Evolutionary conservation across 2,888 invertebrate species (phyloP).

Genomic region (Eledone cirrhosa): DNA sequence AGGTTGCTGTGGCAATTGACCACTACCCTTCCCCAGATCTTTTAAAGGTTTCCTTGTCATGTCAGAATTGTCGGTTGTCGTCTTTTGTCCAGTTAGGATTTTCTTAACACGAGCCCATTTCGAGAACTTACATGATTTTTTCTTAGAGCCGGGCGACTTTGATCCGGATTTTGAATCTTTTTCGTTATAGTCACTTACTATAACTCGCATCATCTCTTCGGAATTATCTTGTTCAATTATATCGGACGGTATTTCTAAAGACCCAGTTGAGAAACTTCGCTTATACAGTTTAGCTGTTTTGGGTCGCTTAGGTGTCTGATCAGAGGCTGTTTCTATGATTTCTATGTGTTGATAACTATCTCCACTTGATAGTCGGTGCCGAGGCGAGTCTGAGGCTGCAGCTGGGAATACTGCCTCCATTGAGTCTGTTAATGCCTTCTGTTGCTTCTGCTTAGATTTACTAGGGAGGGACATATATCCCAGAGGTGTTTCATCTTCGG

Average conservation of each 20-base stretch:
- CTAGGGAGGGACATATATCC: constrained; percentile 41
- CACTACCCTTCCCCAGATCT: constrained; percentile 44
- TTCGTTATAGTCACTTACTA: constrained; percentile 29
- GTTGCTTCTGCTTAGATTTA: constrained; percentile 32
- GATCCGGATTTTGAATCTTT: constrained; percentile 32
- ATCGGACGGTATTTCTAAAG: constrained; percentile 56
- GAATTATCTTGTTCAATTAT: constrained; percentile 47
- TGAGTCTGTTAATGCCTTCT: constrained; percentile 22
- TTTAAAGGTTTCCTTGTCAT: constrained; percentile 50
- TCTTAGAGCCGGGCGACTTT: constrained; percentile 48
- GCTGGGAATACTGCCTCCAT: background rate
- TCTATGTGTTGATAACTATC: constrained; percentile 47
- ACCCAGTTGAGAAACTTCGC: constrained; percentile 60
- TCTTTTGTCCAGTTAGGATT: constrained; percentile 73
- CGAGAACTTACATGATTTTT: constrained; percentile 70
- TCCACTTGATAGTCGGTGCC: constrained; percentile 54
- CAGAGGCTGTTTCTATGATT: constrained; percentile 50
- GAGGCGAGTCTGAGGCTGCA: constrained; percentile 33
- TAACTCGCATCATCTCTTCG: constrained; percentile 36
- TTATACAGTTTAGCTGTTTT: constrained; percentile 46
- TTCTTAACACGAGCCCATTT: constrained; percentile 92
- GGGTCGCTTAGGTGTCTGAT: constrained; percentile 47
- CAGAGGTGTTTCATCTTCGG: constrained; percentile 40
- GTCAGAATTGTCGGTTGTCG: constrained; percentile 50
- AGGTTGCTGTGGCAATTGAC: background rate